phyloP scores from a whole-genome alignment of 2,888 invertebrate species.

The Sphaerophoria taeniata region DNA sequence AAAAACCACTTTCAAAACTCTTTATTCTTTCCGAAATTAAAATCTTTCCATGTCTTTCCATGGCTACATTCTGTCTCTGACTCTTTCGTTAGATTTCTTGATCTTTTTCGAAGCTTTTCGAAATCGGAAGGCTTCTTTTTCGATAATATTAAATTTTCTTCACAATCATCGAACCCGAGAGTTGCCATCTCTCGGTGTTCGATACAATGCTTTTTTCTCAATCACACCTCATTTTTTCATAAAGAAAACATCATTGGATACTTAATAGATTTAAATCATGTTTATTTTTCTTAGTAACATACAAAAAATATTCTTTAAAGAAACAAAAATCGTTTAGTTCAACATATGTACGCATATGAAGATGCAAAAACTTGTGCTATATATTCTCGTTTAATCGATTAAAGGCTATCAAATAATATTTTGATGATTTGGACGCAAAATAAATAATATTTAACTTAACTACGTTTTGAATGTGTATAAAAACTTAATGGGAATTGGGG shows the following conservation, averaged over 20 bases:
- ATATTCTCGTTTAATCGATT: not conserved
- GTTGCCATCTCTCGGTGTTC: no score
- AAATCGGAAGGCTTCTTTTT: no score
- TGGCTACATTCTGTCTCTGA: no score
- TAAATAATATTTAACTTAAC: conserved; percentile 46
- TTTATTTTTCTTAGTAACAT: conserved; percentile 50
- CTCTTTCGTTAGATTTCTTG: no score
- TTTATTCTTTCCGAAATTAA: no score
- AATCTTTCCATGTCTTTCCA: no score
- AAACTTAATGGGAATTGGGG: conserved; percentile 6
- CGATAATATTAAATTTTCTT: no score
- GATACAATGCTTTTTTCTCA: no score
- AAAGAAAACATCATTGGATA: not conserved
- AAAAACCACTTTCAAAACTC: no score
- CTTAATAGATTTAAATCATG: conserved; percentile 52
- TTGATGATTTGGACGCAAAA: conserved; percentile 56
- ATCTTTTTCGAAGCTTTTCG: no score
- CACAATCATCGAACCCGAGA: no score
- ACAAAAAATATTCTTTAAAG: conserved; percentile 29
- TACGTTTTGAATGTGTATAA: conserved; percentile 15
- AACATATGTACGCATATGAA: conserved; percentile 20
- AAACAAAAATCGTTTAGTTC: conserved; percentile 23
- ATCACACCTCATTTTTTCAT: not conserved
- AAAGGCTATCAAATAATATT: conserved; percentile 24
- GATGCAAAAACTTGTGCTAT: conserved; percentile 52